Evolutionary conservation across 2,113 vertebrate species (phyloP), one percentile per base, ranked within the genome.

Genomic region (Petromus typicus): DNA sequence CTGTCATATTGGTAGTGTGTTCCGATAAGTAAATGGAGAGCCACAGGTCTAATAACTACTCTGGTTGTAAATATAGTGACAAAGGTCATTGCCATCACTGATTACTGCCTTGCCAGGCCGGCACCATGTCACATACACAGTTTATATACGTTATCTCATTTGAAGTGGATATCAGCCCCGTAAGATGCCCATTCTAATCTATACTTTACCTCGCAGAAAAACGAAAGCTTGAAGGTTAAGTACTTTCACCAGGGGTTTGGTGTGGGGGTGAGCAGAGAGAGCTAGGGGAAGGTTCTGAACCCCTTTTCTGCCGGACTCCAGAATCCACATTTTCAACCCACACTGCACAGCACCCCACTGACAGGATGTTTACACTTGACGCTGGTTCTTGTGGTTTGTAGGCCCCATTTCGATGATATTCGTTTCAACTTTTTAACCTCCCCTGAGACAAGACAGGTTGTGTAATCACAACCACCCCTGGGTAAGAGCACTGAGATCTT

Each of bases 161-260:
- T 67, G 69, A 89, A 64, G 23, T 79, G 45, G 13, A 22, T 32
- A 80, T 63, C 22, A 25, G 5, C 30, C 30, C 51, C 71, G 3
- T 16, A 43, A 88, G 2, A 2, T 14, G 9, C 37, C 32, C 67
- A 25, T 37, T 75, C 59, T 85, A 61, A 56, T n/a, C 54, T 67
- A 69, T 13, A 63, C n/a, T 76, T 93, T 71, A 54, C 11, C 34
- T 10, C 8, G 27, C 51, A 76, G 37, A 63, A 63, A 93, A 84
- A 40, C 17, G 48, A 90, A 85, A 87, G 83, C n/a, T 92, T 79
- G 37, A 69, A 91, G 34, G 22, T 76, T 73, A 93, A 94, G 45
- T 54, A 48, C 45, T 66, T 93, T 89, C 20, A 16, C n/a, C 3
- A 51, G 40, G 7, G 37, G 61, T 54, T 40, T 48, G 18, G n/a